Percentiles rank a stretch among this genome's conserved stretches.
Evolutionary conservation across 2,113 vertebrate species (phyloP).

Genomic region (Ptilonorhynchus violaceus): DNA sequence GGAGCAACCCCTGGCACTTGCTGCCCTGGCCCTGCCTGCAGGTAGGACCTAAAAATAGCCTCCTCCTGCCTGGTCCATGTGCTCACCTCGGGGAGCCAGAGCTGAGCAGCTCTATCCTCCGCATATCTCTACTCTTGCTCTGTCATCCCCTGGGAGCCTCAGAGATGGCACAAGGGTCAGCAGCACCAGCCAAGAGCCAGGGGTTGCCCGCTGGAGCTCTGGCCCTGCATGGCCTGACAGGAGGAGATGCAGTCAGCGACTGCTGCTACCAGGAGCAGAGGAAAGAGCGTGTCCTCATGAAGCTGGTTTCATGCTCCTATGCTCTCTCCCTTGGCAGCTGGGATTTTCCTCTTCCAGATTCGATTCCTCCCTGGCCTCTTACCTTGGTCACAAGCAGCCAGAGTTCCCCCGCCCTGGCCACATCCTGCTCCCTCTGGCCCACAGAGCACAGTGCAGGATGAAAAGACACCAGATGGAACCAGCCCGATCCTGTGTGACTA

Average conservation of each 20-base stretch:
- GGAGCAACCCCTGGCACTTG: neutral
- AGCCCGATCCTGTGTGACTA: neutral
- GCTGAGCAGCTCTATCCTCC: neutral
- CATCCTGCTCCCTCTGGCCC: neutral
- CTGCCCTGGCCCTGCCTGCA: neutral
- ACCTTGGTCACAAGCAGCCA: neutral
- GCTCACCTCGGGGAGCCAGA: neutral
- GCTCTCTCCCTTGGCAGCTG: rapidly evolving
- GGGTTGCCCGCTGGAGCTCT: neutral
- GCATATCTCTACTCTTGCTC: rapidly evolving
- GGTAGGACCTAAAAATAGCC: neutral
- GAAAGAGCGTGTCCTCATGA: rapidly evolving
- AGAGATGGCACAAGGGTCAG: neutral
- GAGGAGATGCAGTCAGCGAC: neutral
- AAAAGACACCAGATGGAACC: neutral
- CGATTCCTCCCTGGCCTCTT: neutral
- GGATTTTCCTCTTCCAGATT: neutral
- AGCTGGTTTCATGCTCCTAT: rapidly evolving
- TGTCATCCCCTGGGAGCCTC: neutral
- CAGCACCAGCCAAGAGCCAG: neutral
- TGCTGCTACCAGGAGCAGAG: neutral
- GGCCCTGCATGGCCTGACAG: rapidly evolving
- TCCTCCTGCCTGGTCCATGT: neutral
- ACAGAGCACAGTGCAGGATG: rapidly evolving
- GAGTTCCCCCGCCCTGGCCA: neutral